A percentile compares a stretch with the other conserved stretches of the same genome.
phyloP scores from a whole-genome alignment of 2,888 invertebrate genomes.

The Leptinotarsa tumamoca region DNA sequence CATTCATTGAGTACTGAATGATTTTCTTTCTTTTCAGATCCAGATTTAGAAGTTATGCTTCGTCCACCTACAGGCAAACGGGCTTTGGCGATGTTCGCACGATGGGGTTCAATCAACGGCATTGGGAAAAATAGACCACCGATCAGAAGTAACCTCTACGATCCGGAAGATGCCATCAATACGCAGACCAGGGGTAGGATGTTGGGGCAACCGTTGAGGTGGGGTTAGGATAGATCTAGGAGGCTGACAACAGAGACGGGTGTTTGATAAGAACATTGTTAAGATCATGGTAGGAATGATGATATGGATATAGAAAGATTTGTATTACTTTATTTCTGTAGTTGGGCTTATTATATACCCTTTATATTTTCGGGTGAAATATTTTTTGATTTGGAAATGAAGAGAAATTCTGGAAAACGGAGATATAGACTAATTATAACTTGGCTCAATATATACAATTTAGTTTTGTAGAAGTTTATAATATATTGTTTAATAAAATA shows the following conservation, averaged over 20 bases:
- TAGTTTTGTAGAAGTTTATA: too few relatives aligned
- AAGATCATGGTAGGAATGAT: constrained; percentile 16
- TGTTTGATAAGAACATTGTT: constrained; percentile 20
- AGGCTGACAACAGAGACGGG: constrained; percentile 30
- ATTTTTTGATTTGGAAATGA: too few relatives aligned
- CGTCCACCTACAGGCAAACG: constrained; percentile 58
- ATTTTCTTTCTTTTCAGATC: constrained; percentile 24
- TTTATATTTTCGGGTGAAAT: background rate
- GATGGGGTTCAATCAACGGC: constrained; percentile 66
- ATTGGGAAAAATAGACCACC: constrained; percentile 63
- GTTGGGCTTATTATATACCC: background rate
- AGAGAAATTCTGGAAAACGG: too few relatives aligned
- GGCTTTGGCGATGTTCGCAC: constrained; percentile 65
- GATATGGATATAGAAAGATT: background rate
- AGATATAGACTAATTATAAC: too few relatives aligned
- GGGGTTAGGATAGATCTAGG: constrained; percentile 62
- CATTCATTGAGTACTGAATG: too few relatives aligned
- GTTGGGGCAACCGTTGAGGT: constrained; percentile 67
- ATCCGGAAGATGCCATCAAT: constrained; percentile 58
- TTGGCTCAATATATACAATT: too few relatives aligned
- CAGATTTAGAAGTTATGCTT: constrained; percentile 27
- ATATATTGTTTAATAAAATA: too few relatives aligned
- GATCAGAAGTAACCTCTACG: constrained; percentile 58
- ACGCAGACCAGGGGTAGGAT: constrained; percentile 66
- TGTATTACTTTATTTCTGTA: background rate